Conservation (phyloP, 1,140 invertebrate species). For the Drosophila aff. region DNA sequence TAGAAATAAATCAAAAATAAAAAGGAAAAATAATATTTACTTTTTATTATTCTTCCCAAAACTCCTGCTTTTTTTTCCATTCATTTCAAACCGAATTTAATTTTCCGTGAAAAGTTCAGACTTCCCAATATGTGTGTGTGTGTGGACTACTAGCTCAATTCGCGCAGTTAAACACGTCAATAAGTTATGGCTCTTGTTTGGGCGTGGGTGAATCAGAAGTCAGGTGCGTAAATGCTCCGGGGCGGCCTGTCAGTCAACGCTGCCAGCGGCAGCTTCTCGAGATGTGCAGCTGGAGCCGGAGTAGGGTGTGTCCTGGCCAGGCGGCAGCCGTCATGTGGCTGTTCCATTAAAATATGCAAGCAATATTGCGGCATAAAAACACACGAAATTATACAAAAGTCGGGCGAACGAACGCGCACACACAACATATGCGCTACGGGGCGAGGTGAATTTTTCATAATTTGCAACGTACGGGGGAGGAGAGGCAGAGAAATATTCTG, state of each 20-base stretch:
- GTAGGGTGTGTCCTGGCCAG: conserved; percentile 37
- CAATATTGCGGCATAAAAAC: conserved; percentile 81
- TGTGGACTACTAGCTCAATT: conserved; percentile 33
- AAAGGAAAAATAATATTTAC: not conserved
- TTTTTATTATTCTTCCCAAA: not conserved
- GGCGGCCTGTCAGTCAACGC: conserved; percentile 55
- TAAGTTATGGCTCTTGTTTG: conserved; percentile 35
- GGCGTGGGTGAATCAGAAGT: conserved; percentile 28
- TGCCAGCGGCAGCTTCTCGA: conserved; percentile 56
- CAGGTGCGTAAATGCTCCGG: conserved; percentile 48
- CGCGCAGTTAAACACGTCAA: conserved; percentile 38
- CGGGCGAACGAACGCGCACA: conserved; percentile 25
- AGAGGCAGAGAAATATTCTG: conserved; percentile 61
- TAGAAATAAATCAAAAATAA: not conserved
- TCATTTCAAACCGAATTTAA: conserved; percentile 6
- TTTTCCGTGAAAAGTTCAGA: conserved; percentile 13
- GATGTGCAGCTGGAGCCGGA: conserved; percentile 48
- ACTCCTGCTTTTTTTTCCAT: not conserved
- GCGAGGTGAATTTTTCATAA: conserved; percentile 72
- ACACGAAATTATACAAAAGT: conserved; percentile 73
- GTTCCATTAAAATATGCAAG: conserved; percentile 82
- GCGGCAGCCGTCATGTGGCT: conserved; percentile 69
- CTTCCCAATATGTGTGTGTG: not conserved
- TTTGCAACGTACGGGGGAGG: conserved; percentile 55
- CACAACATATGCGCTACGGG: conserved; percentile 1